A percentile compares a stretch with the other conserved stretches of the same genome.
These are phyloP conservation scores for Macropis europaea DNA, from an alignment of 2,888 invertebrate species.

Conservation along the genomic window DNA sequence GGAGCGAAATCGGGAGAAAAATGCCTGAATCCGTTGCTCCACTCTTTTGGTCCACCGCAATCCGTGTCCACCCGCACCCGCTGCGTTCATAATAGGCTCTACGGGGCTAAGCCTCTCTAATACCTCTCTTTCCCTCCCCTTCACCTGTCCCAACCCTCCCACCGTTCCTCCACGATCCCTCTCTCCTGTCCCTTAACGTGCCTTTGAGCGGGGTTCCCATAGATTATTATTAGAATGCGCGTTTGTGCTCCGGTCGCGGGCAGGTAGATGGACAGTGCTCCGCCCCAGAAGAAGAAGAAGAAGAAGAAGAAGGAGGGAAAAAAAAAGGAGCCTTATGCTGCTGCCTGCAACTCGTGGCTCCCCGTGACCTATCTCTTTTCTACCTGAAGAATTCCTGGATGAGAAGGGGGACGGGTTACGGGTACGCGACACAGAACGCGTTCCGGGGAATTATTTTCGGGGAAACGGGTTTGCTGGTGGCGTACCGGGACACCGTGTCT, in stretches of 20 bases:
- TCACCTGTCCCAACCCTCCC: constrained; percentile 15
- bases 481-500: constrained; percentile 7
- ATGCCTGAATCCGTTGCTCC: constrained; percentile 58
- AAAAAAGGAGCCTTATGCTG: constrained; percentile 49
- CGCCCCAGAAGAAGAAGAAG: constrained; percentile 63
- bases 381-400: constrained; percentile 58
- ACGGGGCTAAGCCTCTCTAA: constrained; percentile 71
- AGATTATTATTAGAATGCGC: constrained; percentile 79
- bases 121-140: constrained; percentile 67
- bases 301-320: constrained; percentile 37
- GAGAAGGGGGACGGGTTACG: constrained; percentile 44
- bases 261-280: constrained; percentile 76
- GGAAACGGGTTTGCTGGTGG: constrained; percentile 47
- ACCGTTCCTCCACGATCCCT: constrained; percentile 24
- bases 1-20: constrained; percentile 69
- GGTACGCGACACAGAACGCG: constrained; percentile 6
- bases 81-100: constrained; percentile 76
- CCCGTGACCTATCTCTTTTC: constrained; percentile 52
- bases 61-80: constrained; percentile 69
- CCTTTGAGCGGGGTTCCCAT: constrained; percentile 73
- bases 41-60: constrained; percentile 40
- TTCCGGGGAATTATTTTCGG: constrained; percentile 52
- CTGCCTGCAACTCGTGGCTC: constrained; percentile 57
- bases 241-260: constrained; percentile 67
- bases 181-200: constrained; percentile 47